phyloP scores from a whole-genome alignment of 2,797 vertebrate species.

The Rhinatrema bivittatum region DNA sequence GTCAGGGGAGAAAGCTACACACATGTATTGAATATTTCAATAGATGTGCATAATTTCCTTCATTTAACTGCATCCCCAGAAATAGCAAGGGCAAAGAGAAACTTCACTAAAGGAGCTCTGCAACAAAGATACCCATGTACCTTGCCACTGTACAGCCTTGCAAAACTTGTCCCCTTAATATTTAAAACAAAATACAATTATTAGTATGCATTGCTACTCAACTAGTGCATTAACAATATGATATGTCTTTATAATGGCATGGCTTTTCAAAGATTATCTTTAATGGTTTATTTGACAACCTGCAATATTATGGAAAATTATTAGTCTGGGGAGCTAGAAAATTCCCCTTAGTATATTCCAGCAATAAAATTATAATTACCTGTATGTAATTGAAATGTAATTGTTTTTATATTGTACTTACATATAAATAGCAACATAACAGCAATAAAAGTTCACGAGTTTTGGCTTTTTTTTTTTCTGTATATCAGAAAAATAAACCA shows the following conservation, averaged over 20 bases:
- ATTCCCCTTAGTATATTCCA: conserved; percentile 64
- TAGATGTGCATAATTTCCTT: no score
- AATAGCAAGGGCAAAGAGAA: no score
- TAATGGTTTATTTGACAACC: conserved; percentile 76
- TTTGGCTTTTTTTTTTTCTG: conserved; percentile 25
- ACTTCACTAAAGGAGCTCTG: no score
- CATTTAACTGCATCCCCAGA: no score
- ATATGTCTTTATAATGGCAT: conserved; percentile 65
- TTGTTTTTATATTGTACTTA: conserved; percentile 71
- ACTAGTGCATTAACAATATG: conserved; percentile 64
- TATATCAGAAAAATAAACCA: no score
- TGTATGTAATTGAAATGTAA: conserved; percentile 74
- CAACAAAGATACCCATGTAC: no score
- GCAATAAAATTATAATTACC: conserved; percentile 77
- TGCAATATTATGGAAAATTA: conserved; percentile 76
- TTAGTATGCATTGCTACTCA: no score
- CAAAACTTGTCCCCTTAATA: no score
- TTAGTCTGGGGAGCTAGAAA: conserved; percentile 70
- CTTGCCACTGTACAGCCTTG: no score
- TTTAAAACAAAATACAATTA: no score
- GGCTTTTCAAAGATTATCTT: conserved; percentile 73
- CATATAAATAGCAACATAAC: conserved; percentile 70
- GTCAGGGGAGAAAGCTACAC: no score
- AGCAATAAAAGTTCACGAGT: conserved; percentile 67
- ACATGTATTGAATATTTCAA: no score